Percentiles rank a stretch among this genome's conserved stretches.
Evolutionary conservation across 2,888 invertebrate genomes (phyloP).

Genomic region (Cryptosula pallasiana): DNA sequence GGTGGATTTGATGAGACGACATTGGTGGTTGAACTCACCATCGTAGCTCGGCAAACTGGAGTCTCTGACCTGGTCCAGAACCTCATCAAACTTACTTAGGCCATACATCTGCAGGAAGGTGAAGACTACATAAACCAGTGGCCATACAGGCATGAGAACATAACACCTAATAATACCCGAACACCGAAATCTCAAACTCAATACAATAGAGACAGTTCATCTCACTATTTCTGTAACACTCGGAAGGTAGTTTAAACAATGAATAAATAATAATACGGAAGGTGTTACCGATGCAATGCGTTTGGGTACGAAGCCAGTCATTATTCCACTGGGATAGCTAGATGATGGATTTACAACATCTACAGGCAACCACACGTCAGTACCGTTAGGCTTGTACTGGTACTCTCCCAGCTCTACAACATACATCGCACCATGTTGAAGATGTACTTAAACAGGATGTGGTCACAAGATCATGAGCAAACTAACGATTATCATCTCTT

Average conservation of each 20-base stretch:
- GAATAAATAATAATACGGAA: too few relatives aligned
- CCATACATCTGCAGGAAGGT: neutral
- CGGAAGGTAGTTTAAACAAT: too few relatives aligned
- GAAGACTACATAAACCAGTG: too few relatives aligned
- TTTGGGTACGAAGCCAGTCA: neutral
- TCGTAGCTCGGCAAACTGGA: neutral
- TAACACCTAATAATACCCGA: too few relatives aligned
- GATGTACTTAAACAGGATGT: too few relatives aligned
- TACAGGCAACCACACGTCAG: neutral
- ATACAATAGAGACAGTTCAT: too few relatives aligned
- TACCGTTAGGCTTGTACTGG: neutral
- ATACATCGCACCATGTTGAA: too few relatives aligned
- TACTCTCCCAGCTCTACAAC: constrained; percentile 7
- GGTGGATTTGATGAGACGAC: neutral
- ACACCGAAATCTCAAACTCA: too few relatives aligned
- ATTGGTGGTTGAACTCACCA: neutral
- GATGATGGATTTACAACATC: neutral
- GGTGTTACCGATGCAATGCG: neutral
- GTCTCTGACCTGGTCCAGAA: neutral
- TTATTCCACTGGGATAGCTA: neutral
- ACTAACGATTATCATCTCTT: too few relatives aligned
- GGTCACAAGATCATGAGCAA: too few relatives aligned
- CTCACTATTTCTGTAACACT: too few relatives aligned
- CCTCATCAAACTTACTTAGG: neutral
- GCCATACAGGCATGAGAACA: too few relatives aligned